phyloP scores from a whole-genome alignment of 2,797 vertebrate species.

The Syngnathus acus region DNA sequence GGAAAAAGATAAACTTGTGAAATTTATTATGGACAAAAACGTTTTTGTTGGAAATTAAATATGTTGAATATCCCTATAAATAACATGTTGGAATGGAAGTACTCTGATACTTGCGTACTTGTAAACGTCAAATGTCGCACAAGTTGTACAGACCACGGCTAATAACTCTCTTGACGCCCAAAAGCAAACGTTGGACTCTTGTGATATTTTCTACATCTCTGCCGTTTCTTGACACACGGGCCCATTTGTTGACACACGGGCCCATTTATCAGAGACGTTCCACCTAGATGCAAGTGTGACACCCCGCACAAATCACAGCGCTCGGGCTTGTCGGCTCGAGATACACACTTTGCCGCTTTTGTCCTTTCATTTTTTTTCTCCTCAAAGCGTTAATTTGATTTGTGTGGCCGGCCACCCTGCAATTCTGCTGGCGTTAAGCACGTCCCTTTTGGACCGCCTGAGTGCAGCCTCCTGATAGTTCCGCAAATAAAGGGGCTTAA shows the following conservation, averaged over 20 bases:
- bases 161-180: neutral
- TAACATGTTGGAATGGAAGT: too few relatives aligned
- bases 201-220: neutral
- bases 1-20: too few relatives aligned
- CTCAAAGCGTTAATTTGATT: slow-evolving; percentile 6
- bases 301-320: slow-evolving; percentile 8
- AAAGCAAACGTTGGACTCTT: neutral
- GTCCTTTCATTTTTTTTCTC: neutral
- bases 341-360: slow-evolving; percentile 6
- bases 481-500: slow-evolving; percentile 19
- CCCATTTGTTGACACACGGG: neutral
- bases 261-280: slow-evolving; percentile 2
- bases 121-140: neutral
- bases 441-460: slow-evolving; percentile 55
- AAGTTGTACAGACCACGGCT: neutral
- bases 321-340: slow-evolving; percentile 3
- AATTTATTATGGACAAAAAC: too few relatives aligned
- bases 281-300: slow-evolving; percentile 8
- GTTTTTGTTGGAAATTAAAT: too few relatives aligned
- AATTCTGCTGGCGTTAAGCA: slow-evolving; percentile 69
- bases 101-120: too few relatives aligned
- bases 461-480: slow-evolving; percentile 15
- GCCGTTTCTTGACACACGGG: neutral
- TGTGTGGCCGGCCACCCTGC: slow-evolving; percentile 26
- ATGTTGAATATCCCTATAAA: too few relatives aligned